phyloP scores from a whole-genome alignment of 2,113 vertebrate species.

The Rhea pennata region DNA sequence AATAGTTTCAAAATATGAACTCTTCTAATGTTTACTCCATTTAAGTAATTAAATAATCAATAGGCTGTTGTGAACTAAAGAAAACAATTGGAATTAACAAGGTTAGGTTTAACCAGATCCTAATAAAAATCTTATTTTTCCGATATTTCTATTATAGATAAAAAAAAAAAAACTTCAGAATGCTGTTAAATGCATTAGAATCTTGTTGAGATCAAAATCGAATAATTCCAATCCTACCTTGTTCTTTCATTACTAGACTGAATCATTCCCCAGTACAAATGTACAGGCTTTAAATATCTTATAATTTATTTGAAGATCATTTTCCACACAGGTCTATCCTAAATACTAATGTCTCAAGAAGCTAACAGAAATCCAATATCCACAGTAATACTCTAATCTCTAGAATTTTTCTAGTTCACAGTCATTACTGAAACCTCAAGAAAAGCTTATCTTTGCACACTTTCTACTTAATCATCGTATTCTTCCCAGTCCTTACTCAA shows the following conservation, averaged over 20 bases:
- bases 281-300: constrained; percentile 61
- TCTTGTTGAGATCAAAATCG: not conserved
- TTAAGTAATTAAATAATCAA: not conserved
- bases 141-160: not conserved
- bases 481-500: not conserved
- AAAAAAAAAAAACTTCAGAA: not conserved
- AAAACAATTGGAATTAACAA: not conserved
- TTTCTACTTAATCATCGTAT: constrained; percentile 7
- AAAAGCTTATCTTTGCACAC: constrained; percentile 42
- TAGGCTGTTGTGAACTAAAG: not conserved
- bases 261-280: constrained; percentile 19
- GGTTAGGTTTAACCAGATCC: not conserved
- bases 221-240: not conserved
- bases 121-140: not conserved
- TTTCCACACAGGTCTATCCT: constrained; percentile 36
- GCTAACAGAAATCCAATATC: constrained; percentile 56
- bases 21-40: not conserved
- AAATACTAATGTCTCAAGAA: constrained; percentile 57
- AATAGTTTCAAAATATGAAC: not conserved
- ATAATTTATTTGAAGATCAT: constrained; percentile 55
- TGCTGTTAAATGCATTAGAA: not conserved
- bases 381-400: constrained; percentile 43
- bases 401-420: not conserved
- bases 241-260: not conserved
- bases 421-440: constrained; percentile 43